Evolutionary conservation across 2,113 vertebrate species (phyloP), one percentile per base, ranked within the genome.

Genomic region (Trematomus loennbergii): DNA sequence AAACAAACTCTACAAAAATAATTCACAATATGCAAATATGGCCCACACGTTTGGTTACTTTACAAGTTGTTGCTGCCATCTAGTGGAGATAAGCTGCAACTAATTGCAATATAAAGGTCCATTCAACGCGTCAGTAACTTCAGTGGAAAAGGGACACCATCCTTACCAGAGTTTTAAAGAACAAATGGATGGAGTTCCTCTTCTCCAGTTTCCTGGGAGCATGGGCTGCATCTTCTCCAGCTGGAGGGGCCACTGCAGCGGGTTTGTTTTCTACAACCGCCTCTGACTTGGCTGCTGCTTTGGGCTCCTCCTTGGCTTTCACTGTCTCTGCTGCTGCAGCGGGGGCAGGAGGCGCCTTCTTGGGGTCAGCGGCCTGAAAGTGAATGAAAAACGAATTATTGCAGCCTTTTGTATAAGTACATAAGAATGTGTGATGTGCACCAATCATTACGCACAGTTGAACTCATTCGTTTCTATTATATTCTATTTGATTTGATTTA

Each of bases 111-210:
- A 29, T 0, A 9, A 15, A 29, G 25, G 2, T 22, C 36, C 9
- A 9, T 18, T 61, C 11, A 20, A 52, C 65, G 29, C 29, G 29
- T 29, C 29, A 29, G 29, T 29, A 29, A 29, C 29, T 29, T 29
- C 29, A 29, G 29, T 1, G 20, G 11, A 0, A 62, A 58, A n/a
- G 15, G 22, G 45, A 46, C 0, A 1, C 2, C 60, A 16, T 74
- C n/a, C 95, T 3, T 93, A 99, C 98, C 93, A 98, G 95, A 88
- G 88, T 95, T 93, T 98, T 99, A 70, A 99, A 96, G 90, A 99
- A 98, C 60, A 93, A 93, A 29, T 97, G 95, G 0, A 99, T 93
- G 65, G 98, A 97, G 93, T 97, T 98, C 72, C 95, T 95, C 93
- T 98, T 98, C 94, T 98, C 97, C 72, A 91, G 73, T 91, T 92